Conservation (phyloP, 2,797 vertebrate species). For the Enteromius viviparus region DNA sequence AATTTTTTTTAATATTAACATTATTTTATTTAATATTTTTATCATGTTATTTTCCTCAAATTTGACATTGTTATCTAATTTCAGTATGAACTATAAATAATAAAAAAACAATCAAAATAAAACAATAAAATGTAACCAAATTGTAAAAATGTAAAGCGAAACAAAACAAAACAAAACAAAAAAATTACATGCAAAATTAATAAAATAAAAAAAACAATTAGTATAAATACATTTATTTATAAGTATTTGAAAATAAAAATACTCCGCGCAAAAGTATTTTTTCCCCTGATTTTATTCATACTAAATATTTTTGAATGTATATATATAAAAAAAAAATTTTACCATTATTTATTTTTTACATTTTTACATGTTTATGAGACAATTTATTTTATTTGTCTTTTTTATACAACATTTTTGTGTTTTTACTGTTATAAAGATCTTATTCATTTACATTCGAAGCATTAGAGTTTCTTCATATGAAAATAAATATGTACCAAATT, state of each 20-base stretch:
- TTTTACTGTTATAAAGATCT: too few species aligned
- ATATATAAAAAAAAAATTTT: too few species aligned
- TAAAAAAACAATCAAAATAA: not conserved
- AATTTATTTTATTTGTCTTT: not conserved
- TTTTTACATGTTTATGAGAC: not conserved
- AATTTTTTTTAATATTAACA: not conserved
- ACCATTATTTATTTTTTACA: not conserved
- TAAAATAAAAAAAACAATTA: too few species aligned
- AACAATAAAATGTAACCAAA: not conserved
- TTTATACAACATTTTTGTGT: not conserved
- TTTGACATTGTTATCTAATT: not conserved
- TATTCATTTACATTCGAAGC: too few species aligned
- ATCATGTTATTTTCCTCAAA: not conserved
- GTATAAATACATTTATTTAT: too few species aligned
- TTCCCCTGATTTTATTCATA: too few species aligned
- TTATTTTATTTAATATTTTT: not conserved
- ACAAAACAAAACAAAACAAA: too few species aligned
- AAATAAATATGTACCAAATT: too few species aligned
- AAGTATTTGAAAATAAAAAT: too few species aligned
- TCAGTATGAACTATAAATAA: not conserved
- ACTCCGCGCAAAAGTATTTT: too few species aligned
- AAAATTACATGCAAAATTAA: too few species aligned
- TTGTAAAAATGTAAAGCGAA: not conserved
- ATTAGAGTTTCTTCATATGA: too few species aligned
- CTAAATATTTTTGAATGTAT: not conserved